Base-by-base conservation (phyloP, 2,113 vertebrate species). In the Haemorhous mexicanus region DNA sequence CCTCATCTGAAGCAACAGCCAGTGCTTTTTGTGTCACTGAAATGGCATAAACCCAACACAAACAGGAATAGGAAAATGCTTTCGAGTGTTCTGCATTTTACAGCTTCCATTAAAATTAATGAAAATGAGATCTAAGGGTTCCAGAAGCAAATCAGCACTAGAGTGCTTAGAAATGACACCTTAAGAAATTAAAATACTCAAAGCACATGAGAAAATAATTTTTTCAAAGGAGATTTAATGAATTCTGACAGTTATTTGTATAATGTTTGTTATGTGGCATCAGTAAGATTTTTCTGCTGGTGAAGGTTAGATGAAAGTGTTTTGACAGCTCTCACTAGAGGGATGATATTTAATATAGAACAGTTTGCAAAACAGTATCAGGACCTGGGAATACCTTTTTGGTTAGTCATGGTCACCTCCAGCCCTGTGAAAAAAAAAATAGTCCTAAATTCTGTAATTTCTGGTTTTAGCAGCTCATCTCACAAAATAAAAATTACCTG, bases 261-360 rank as follows among this genome's bases (percentile, higher is more conserved):
- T 95, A 94, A 98, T 98, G 84, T 95, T 97, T 98, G 94, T 97
- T 97, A 94, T 77, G 96, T 84, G 97, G 90, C 96, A 96, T 97
- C 97, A 89, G 94, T 77, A 33, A 94, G 96, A 70, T 91, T 97
- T 96, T 91, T 97, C 95, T 97, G 5, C 90, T 76, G 24, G 86
- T 85, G 94, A 95, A 93, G 91, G 77, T 95, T 90, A 97, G 79
- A 89, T 89, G 96, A 95, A 97, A 88, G 96, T 98, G 97, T 98
- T 98, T 97, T 98, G 98, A 98, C 98, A 98, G 96, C 96, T 97
- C 95, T 97, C 95, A 87, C 89, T 95, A 43, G 90, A 97, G 92
- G 96, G 95, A 95, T 93, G 87, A 92, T 93, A 84, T 97, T 97
- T 98, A 98, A 98, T 98, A 96, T 76, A 94, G 87, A 98, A 91